Conservation (phyloP, 30 jellyfish, hydroid and myxozoan species). For the Mastigias papua region DNA sequence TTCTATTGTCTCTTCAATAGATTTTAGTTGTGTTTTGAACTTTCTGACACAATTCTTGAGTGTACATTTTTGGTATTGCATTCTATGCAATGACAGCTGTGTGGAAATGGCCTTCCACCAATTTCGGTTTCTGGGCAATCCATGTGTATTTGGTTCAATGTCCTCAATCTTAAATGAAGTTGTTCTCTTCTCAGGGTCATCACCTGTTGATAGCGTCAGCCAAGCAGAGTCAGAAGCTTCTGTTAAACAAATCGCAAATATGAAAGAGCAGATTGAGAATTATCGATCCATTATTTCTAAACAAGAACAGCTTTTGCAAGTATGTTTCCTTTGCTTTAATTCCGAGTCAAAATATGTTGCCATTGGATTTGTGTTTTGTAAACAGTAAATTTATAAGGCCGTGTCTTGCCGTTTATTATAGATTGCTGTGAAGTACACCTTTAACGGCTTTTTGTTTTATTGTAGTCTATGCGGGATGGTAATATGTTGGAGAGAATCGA, state of each 20-base stretch:
- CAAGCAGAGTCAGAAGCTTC: slow-evolving; percentile 32
- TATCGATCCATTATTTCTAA: slow-evolving; percentile 60
- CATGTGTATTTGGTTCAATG: neutral
- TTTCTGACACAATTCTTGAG: too few species aligned
- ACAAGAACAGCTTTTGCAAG: slow-evolving; percentile 70
- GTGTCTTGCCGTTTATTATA: neutral
- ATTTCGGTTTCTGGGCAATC: too few species aligned
- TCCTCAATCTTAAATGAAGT: neutral
- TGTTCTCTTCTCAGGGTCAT: slow-evolving; percentile 32
- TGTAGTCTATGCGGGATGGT: slow-evolving; percentile 69
- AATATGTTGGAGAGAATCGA: slow-evolving; percentile 62
- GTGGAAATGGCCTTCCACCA: too few species aligned
- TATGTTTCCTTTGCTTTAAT: neutral
- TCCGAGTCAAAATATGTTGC: too few species aligned
- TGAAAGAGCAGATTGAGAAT: slow-evolving; percentile 64
- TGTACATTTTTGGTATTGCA: too few species aligned
- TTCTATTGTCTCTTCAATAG: too few species aligned
- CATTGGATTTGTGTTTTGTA: too few species aligned
- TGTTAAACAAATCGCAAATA: slow-evolving; percentile 2
- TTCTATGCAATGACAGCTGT: too few species aligned
- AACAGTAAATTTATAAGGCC: neutral
- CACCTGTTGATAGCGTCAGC: slow-evolving; percentile 50
- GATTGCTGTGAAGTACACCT: neutral
- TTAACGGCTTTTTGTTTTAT: neutral
- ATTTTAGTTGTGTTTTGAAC: too few species aligned